Conservation (phyloP, 2,797 vertebrate genomes). For the Sebastes miniatus region DNA sequence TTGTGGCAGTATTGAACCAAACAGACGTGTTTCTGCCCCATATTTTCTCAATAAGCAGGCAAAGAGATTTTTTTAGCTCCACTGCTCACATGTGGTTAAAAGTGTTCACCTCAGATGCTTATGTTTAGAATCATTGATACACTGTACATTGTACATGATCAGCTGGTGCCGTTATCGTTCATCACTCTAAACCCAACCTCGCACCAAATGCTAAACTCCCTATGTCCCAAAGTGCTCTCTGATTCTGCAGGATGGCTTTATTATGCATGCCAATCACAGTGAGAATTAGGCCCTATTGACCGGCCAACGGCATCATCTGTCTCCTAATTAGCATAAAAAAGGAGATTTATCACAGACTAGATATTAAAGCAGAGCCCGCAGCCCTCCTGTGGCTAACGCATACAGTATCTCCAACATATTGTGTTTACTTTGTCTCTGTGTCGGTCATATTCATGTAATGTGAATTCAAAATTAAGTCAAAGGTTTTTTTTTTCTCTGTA, state of each 20-base stretch:
- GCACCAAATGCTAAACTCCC: constrained; percentile 49
- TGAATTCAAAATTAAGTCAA: constrained; percentile 17
- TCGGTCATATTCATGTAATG: constrained; percentile 25
- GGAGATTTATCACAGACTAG: constrained; percentile 41
- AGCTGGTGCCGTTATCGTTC: constrained; percentile 38
- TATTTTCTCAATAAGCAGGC: constrained; percentile 31
- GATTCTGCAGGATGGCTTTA: constrained; percentile 65
- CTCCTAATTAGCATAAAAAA: constrained; percentile 68
- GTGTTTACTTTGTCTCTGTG: constrained; percentile 28
- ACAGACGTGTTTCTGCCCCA: constrained; percentile 16
- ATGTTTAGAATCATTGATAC: constrained; percentile 46
- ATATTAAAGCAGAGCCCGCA: constrained; percentile 45
- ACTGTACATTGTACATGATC: constrained; percentile 37
- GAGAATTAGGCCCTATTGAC: constrained; percentile 62
- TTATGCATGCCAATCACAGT: constrained; percentile 70
- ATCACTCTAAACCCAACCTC: constrained; percentile 46
- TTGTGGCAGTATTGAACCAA: constrained; percentile 61
- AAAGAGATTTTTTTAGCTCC: background rate
- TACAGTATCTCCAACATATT: constrained; percentile 37
- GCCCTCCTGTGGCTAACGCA: constrained; percentile 32
- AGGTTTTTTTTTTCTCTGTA: background rate
- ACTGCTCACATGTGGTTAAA: constrained; percentile 30
- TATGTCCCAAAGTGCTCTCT: constrained; percentile 57
- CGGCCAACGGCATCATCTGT: constrained; percentile 54
- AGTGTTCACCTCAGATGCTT: constrained; percentile 33